Evolutionary conservation across 1,140 invertebrate species (phyloP).

Genomic region (Sycophaga agraensis): DNA sequence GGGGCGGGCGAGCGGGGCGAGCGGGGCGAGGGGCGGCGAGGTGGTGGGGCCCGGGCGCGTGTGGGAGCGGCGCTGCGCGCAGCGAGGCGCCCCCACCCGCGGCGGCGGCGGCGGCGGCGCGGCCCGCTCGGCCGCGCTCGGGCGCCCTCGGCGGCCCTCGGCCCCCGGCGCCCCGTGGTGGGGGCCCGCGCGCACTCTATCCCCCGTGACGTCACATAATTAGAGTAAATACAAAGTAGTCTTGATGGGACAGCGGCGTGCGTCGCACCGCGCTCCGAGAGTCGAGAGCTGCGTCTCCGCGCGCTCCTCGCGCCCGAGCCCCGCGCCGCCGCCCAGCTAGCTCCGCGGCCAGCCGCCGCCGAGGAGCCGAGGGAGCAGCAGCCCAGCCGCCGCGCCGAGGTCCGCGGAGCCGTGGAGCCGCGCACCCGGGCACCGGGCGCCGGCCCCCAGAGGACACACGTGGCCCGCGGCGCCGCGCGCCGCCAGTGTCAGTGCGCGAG

Average conservation of each 20-base stretch:
- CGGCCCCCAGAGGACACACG: too few relatives aligned
- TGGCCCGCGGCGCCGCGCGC: not conserved
- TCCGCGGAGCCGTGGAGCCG: too few relatives aligned
- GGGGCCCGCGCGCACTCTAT: slow-evolving; percentile 54
- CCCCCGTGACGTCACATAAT: slow-evolving; percentile 71
- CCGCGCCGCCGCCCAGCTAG: not conserved
- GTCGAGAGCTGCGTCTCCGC: slow-evolving; percentile 17
- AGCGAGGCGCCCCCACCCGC: not conserved
- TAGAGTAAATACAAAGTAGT: slow-evolving; percentile 78
- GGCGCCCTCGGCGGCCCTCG: slow-evolving; percentile 39
- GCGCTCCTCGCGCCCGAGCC: not conserved
- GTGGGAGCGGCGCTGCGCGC: not conserved
- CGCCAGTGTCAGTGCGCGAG: not conserved
- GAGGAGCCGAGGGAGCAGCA: too few relatives aligned
- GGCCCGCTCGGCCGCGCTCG: slow-evolving; percentile 35
- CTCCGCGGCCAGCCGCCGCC: not conserved
- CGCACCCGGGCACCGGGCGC: too few relatives aligned
- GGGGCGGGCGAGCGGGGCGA: not conserved
- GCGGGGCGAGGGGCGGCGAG: too few relatives aligned
- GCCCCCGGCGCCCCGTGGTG: slow-evolving; percentile 34
- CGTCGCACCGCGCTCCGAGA: slow-evolving; percentile 53
- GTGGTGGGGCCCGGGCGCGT: slow-evolving; percentile 10
- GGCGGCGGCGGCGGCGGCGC: slow-evolving; percentile 11
- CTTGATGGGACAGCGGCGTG: slow-evolving; percentile 68
- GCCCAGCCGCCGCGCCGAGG: too few relatives aligned